Conservation (phyloP, 2,113 vertebrate species). For the Cebus imitator region DNA sequence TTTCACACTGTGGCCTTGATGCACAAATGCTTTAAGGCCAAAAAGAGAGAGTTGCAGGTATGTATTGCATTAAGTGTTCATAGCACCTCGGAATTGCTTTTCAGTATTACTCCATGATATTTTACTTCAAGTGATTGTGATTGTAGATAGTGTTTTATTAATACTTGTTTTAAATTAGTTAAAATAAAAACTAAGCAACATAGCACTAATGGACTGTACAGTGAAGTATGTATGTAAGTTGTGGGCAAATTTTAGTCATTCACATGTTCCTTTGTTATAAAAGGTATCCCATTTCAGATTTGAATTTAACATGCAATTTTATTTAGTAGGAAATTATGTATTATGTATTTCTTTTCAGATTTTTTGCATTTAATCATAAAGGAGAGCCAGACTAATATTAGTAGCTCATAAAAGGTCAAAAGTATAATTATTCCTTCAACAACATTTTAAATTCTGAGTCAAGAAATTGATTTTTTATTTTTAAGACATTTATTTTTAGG, state of each 20-base stretch:
- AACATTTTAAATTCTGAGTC: neutral
- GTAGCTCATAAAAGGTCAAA: neutral
- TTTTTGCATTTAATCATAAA: slow-evolving; percentile 15
- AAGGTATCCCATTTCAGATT: neutral
- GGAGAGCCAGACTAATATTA: neutral
- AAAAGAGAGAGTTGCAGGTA: neutral
- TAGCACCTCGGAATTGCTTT: neutral
- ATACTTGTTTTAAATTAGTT: slow-evolving; percentile 22
- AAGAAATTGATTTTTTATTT: neutral
- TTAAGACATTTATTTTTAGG: neutral
- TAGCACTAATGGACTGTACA: neutral
- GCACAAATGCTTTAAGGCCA: neutral
- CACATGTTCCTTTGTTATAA: neutral
- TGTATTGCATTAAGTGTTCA: neutral
- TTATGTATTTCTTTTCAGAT: neutral
- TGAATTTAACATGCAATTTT: neutral
- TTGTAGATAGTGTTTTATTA: neutral
- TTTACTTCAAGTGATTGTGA: neutral
- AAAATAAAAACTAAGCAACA: neutral
- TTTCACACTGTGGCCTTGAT: neutral
- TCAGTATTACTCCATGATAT: neutral
- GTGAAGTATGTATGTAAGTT: neutral
- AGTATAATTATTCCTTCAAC: neutral
- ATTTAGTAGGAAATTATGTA: neutral
- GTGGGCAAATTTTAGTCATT: neutral